Conservation (phyloP, 2,113 vertebrate genomes). For the Thalassarche chlororhynchos region DNA sequence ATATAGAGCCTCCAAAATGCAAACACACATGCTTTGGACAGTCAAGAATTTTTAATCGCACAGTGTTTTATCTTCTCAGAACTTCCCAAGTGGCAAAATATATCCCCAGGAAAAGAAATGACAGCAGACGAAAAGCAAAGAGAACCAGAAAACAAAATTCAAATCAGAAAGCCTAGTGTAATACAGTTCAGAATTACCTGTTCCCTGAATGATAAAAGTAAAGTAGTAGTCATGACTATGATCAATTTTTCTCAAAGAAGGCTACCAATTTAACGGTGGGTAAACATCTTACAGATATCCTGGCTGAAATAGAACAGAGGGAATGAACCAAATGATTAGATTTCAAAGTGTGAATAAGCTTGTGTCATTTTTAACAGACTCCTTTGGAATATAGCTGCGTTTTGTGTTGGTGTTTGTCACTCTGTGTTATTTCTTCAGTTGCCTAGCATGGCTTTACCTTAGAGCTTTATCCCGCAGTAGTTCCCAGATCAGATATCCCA, state of each 20-base stretch:
- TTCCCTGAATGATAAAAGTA: constrained; percentile 18
- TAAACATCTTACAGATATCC: not conserved
- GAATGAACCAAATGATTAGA: constrained; percentile 22
- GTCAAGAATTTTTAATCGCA: constrained; percentile 17
- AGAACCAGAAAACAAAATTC: constrained; percentile 46
- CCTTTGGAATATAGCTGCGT: not conserved
- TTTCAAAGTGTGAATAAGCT: not conserved
- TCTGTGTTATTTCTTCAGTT: not conserved
- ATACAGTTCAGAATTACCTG: not conserved
- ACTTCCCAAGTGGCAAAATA: constrained; percentile 36
- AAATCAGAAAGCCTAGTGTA: not conserved
- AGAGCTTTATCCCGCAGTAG: not conserved
- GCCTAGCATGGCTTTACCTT: not conserved
- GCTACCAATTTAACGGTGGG: not conserved
- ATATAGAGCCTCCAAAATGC: constrained; percentile 40
- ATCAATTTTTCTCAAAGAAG: constrained; percentile 3
- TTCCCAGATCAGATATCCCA: not conserved
- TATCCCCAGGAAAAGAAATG: constrained; percentile 39
- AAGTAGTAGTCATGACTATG: not conserved
- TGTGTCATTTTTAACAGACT: not conserved
- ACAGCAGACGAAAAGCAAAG: not conserved
- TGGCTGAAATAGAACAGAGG: not conserved
- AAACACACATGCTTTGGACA: constrained; percentile 39
- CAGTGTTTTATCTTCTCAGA: constrained; percentile 37
- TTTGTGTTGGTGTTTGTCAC: not conserved